Conservation (phyloP, 2,888 invertebrate species). For the Cerastis leucographa region DNA sequence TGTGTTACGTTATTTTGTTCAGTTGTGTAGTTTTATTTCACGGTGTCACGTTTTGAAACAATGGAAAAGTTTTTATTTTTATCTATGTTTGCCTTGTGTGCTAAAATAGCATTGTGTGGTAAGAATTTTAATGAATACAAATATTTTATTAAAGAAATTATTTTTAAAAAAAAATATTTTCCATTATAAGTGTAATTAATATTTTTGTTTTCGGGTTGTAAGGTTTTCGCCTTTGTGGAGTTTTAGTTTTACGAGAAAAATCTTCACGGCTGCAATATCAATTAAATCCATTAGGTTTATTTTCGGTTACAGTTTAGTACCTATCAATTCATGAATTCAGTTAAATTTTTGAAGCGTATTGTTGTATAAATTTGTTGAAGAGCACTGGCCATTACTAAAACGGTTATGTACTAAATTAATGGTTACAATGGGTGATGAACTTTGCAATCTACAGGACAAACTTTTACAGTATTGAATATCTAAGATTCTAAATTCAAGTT, state of each 20-base stretch:
- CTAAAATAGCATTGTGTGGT: background rate
- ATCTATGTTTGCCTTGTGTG: conserved; percentile 18
- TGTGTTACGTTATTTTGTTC: background rate
- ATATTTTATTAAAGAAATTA: too few species aligned
- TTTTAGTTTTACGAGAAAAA: too few species aligned
- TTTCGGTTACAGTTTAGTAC: too few species aligned
- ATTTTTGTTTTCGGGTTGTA: background rate
- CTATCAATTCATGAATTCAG: background rate
- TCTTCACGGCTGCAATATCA: background rate
- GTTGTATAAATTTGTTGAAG: background rate
- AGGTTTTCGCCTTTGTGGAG: background rate
- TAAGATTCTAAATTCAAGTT: background rate
- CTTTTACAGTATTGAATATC: too few species aligned
- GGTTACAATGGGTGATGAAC: background rate
- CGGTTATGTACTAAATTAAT: background rate
- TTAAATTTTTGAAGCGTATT: background rate
- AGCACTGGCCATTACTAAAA: background rate
- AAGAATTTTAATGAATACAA: background rate
- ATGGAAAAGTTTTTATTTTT: conserved; percentile 20
- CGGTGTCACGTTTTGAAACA: background rate
- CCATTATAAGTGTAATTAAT: background rate
- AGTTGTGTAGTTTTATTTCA: background rate
- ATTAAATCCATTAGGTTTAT: too few species aligned
- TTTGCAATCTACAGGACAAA: too few species aligned
- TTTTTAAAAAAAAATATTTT: too few species aligned